Percentiles rank a stretch among this genome's conserved stretches.
Conservation (phyloP, 2,797 vertebrate genomes). For the Danionella dracula region DNA sequence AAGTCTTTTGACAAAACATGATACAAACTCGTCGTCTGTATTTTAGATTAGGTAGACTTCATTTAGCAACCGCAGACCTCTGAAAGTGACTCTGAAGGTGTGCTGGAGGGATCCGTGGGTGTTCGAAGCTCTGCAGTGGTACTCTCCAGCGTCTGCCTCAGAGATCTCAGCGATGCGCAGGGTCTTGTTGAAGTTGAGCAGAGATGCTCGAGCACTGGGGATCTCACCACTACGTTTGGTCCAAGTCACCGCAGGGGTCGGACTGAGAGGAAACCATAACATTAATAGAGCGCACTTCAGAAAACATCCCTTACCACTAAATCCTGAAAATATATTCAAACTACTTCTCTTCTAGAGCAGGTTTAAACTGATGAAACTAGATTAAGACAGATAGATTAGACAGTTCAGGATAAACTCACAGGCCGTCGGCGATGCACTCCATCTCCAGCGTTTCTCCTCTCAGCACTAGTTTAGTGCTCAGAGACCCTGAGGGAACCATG, state of each 20-base stretch:
- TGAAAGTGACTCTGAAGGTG: slow-evolving; percentile 83
- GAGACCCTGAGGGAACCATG: slow-evolving; percentile 76
- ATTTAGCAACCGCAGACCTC: too few relatives aligned
- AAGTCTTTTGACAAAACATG: too few relatives aligned
- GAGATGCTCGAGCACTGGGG: slow-evolving; percentile 72
- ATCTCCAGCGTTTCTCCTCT: slow-evolving; percentile 86
- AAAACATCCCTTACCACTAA: too few relatives aligned
- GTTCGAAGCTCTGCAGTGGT: slow-evolving; percentile 88
- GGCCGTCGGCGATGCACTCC: slow-evolving; percentile 93
- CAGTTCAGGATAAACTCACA: slow-evolving; percentile 92
- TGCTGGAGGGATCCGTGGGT: slow-evolving; percentile 73
- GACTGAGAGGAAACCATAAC: slow-evolving; percentile 68
- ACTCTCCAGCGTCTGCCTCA: slow-evolving; percentile 86
- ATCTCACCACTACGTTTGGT: slow-evolving; percentile 83
- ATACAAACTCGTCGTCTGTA: too few relatives aligned
- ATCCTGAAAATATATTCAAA: too few relatives aligned
- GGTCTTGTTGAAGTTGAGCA: slow-evolving; percentile 85
- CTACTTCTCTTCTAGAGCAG: too few relatives aligned
- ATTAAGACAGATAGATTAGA: too few relatives aligned
- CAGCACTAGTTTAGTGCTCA: slow-evolving; percentile 83
- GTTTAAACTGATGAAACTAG: too few relatives aligned
- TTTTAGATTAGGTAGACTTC: too few relatives aligned
- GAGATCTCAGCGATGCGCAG: slow-evolving; percentile 83
- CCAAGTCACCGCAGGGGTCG: slow-evolving; percentile 88
- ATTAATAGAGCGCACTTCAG: too few relatives aligned